Base-by-base conservation (phyloP, 2,888 invertebrate species). In the Cheilosia vulpina region DNA sequence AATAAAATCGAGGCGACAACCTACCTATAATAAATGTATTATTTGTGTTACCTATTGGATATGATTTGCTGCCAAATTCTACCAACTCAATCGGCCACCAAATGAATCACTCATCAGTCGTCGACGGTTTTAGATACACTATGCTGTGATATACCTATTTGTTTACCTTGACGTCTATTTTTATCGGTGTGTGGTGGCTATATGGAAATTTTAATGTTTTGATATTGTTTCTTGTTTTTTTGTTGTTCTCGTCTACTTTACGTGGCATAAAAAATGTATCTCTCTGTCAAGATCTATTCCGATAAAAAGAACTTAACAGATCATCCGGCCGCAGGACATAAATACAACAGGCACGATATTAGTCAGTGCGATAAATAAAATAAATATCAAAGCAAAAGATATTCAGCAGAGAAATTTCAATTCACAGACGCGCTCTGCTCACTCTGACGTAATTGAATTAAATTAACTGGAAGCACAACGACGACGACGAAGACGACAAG, bases 121-220 rank as follows among this genome's bases (percentile, higher is more conserved):
- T 55, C 53, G 55, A 75, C 66, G 50, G 47, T 58, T 80, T 65
- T 31, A 53, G 68, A 57, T 31, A 71, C 69, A 60, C 66, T 34
- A 34, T 57, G 55, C 4, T 24, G 24, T 52, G 3, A 7, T 71
- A 53, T 77, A 68, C 45, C 81, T 50, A 72, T 31, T 31, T 31
- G 31, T 85, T 85, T 85, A 85, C 85, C 85, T 85, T 85, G 85
- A 47, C 43, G 68, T 72, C 85, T 85, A 85, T 85, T 85, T 85
- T 58, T 80, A 77, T 72, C 80, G 69, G 65, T 84, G 84, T 79
- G 53, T 60, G n/a, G 72, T 76, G 65, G 65, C 75, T 80, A 66
- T 76, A 84, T 84, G 84, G 79, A 79, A 75, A 78, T 76, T 63
- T 31, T 71, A 60, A 75, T 84, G 73, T 73, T 78, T 78, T 78